Evolutionary conservation across 2,888 invertebrate species (phyloP), one percentile per base, ranked within the genome.

Genomic region (Apomyelois bistriatella): DNA sequence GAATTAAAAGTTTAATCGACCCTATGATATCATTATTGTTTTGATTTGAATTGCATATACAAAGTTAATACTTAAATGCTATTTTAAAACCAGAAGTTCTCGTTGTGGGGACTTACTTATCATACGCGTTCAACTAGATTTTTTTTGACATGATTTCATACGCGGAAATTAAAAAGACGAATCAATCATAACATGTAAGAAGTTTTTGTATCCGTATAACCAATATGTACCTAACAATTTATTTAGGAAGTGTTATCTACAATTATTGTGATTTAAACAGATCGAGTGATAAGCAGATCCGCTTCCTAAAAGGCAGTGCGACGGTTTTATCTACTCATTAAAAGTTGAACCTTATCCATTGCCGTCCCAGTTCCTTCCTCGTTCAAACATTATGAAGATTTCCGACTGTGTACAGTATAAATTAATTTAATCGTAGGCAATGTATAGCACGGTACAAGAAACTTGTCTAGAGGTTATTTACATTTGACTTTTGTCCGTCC

Each of bases 401-500:
- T 60, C 61, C 57, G 67, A 75, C 67, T 63, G 72, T 81, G 76
- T 70, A 72, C 59, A 60, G 62, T 58, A 60, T 58, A 57, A 59
- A 57, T 55, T 62, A 69, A 63, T 66, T 68, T 64, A 68, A 70
- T 70, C 66, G 62, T 63, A 64, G 59, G 66, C 63, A 72, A 75
- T 72, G 68, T 67, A 60, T 73, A 69, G 70, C 71, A 70, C 74
- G 72, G 74, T 78, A 73, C 72, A 68, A 70, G 74, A 63, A 64
- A 68, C 71, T 70, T 67, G 68, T 65, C 73, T 76, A 79, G 78
- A 88, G 87, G 89, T 89, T 90, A 76, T 89, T 90, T 85, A 89
- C 88, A 86, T 87, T 85, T 88, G 88, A 88, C 89, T 89, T 89
- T 88, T 78, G 78, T 78, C 71, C 80, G 76, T 68, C 70, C 88